Conservation (phyloP, 1,140 invertebrate species). For the Phymorhynchus buccinoides region DNA sequence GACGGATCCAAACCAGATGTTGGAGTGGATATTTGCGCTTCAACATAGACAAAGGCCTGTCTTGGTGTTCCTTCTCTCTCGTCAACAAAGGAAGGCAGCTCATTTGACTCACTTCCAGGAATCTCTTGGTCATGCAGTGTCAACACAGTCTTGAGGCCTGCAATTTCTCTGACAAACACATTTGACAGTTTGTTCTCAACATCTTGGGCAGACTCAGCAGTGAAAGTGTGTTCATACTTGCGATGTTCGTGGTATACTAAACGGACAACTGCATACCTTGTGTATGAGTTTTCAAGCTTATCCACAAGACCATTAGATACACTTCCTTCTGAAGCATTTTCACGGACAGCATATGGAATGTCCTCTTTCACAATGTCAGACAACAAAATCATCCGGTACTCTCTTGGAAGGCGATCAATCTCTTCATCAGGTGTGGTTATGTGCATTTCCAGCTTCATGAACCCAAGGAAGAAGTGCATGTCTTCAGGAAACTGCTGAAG, state of each 20-base stretch:
- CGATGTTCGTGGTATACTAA: conserved; percentile 37
- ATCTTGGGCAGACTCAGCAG: not conserved
- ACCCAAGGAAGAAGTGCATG: conserved; percentile 44
- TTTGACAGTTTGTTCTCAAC: conserved; percentile 15
- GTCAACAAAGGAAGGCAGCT: not conserved
- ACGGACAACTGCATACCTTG: conserved; percentile 44
- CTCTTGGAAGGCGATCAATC: conserved; percentile 45
- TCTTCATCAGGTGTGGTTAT: conserved; percentile 22
- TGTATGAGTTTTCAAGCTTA: conserved; percentile 33
- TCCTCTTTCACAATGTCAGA: conserved; percentile 49
- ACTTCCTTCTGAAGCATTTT: not conserved
- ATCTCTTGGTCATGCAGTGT: not conserved
- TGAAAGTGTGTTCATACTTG: not conserved
- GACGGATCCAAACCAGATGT: not conserved
- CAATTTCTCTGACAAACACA: conserved; percentile 23
- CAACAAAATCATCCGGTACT: conserved; percentile 49
- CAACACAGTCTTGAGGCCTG: conserved; percentile 15
- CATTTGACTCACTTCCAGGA: not conserved
- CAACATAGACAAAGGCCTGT: not conserved
- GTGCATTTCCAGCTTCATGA: conserved; percentile 42
- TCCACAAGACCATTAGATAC: not conserved
- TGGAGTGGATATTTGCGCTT: not conserved
- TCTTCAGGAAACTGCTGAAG: conserved; percentile 14
- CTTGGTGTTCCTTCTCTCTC: not conserved
- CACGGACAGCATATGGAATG: conserved; percentile 36